phyloP scores from a whole-genome alignment of 2,113 vertebrate genomes.

The Thamnophis sirtalis region DNA sequence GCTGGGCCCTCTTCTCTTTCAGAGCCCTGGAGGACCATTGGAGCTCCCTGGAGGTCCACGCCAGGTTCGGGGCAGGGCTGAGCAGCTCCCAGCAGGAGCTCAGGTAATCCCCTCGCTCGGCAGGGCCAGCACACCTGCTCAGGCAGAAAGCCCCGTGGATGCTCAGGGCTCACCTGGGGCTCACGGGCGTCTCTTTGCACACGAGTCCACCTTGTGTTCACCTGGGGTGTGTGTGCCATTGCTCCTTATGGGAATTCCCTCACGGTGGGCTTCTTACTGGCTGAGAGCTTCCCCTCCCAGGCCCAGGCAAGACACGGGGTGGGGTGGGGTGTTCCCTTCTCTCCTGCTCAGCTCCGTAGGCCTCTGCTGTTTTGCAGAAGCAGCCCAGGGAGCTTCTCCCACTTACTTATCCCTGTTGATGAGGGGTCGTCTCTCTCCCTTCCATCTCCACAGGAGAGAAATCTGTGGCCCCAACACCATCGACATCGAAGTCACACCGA shows the following conservation, averaged over 20 bases:
- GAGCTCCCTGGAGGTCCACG: slow-evolving; percentile 69
- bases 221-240: no score
- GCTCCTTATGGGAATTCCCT: background rate
- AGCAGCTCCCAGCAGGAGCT: slow-evolving; percentile 63
- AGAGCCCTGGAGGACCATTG: slow-evolving; percentile 72
- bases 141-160: background rate
- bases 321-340: background rate
- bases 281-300: background rate
- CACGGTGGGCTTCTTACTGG: background rate
- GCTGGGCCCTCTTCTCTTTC: slow-evolving; percentile 37
- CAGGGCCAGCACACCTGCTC: background rate
- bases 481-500: slow-evolving; percentile 70
- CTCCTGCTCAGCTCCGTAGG: background rate
- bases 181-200: background rate
- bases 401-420: background rate
- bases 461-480: slow-evolving; percentile 75
- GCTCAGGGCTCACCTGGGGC: background rate
- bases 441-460: slow-evolving; percentile 61
- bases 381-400: background rate
- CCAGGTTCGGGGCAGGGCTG: slow-evolving; percentile 72
- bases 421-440: background rate
- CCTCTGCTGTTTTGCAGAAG: background rate
- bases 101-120: slow-evolving; percentile 56
- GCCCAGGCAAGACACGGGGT: background rate
- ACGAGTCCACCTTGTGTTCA: background rate